phyloP scores from a whole-genome alignment of 2,888 invertebrate species.

The Cyclophora albipunctata region DNA sequence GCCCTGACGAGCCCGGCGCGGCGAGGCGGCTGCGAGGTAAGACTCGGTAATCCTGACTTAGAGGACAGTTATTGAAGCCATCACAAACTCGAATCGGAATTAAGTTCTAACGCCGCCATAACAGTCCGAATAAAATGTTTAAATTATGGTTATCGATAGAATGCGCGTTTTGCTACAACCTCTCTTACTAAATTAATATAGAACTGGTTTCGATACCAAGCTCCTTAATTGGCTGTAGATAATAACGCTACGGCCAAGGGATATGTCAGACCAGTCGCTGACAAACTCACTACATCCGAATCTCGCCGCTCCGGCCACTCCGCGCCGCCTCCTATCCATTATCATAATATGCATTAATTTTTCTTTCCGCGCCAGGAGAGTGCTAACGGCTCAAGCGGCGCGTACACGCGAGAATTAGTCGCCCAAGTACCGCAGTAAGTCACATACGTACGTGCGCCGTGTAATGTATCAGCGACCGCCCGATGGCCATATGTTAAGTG shows the following conservation, averaged over 20 bases:
- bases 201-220: constrained; percentile 28
- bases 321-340: too few species aligned
- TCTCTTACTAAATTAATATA: constrained; percentile 31
- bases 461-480: constrained; percentile 31
- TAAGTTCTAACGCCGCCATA: constrained; percentile 38
- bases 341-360: too few species aligned
- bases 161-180: constrained; percentile 23
- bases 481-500: constrained; percentile 35
- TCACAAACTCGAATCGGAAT: constrained; percentile 36
- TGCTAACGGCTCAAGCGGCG: too few species aligned
- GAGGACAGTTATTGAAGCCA: constrained; percentile 39
- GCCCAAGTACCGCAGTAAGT: constrained; percentile 4
- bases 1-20: constrained; percentile 21
- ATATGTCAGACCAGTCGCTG: constrained; percentile 21
- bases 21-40: constrained; percentile 23
- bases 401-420: neutral
- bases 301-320: neutral
- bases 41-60: constrained; percentile 43
- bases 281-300: constrained; percentile 18
- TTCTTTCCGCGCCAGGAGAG: too few species aligned
- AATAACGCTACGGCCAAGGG: constrained; percentile 22
- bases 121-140: constrained; percentile 34
- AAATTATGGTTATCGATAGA: constrained; percentile 37
- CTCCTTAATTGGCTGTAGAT: constrained; percentile 43
- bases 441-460: constrained; percentile 14